These are phyloP conservation scores for Bufo bufo DNA, from an alignment of 2,113 vertebrate species.

Conservation along the genomic window DNA sequence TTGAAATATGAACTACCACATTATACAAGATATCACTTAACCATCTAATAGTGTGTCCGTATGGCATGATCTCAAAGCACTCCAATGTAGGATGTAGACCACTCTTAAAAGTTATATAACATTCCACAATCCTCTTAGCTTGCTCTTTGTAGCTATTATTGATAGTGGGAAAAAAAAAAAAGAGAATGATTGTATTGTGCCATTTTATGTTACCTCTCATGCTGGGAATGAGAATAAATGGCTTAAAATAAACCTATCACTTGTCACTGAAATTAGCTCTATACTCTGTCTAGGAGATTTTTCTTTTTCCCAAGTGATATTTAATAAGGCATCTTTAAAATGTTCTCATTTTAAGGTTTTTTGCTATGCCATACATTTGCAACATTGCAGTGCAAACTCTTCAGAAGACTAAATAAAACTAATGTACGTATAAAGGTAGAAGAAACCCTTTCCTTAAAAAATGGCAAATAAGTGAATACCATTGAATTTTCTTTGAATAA, in stretches of 20 bases:
- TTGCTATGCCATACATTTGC: slow-evolving; percentile 38
- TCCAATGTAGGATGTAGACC: not conserved
- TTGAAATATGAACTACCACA: not conserved
- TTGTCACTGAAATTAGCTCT: not conserved
- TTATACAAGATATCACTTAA: not conserved
- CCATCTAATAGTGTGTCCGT: not conserved
- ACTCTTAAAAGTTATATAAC: not conserved
- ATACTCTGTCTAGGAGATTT: not conserved
- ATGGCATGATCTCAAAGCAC: not conserved
- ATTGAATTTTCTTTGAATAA: slow-evolving; percentile 29
- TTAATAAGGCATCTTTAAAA: slow-evolving; percentile 16
- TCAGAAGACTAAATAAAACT: not conserved
- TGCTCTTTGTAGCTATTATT: not conserved
- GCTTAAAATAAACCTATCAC: slow-evolving; percentile 30
- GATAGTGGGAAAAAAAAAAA: not conserved
- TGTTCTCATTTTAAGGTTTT: slow-evolving; percentile 26
- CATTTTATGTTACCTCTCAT: not conserved
- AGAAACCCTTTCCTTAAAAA: slow-evolving; percentile 11
- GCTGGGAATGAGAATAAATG: not conserved
- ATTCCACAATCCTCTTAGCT: not conserved
- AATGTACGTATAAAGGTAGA: not conserved
- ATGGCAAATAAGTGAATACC: slow-evolving; percentile 23
- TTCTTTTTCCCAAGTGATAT: slow-evolving; percentile 5
- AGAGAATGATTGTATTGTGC: not conserved
- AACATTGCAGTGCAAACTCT: not conserved